Percentiles rank a stretch among this genome's conserved stretches.
phyloP scores from a whole-genome alignment of 2,113 vertebrate species.

The Tringa solitaria region DNA sequence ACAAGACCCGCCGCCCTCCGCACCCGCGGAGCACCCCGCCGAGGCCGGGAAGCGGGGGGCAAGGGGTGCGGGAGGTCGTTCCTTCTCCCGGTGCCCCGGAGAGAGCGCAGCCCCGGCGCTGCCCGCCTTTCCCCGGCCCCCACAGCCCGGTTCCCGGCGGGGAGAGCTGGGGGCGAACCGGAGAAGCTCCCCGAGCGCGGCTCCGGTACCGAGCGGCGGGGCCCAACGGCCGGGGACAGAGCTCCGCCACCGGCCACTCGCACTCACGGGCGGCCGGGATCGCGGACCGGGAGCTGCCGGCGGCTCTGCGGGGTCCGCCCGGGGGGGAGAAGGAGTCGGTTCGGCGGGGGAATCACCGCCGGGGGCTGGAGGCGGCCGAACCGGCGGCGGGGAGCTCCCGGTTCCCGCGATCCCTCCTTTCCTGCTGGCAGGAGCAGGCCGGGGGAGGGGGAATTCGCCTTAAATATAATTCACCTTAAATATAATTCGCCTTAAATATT shows the following conservation, averaged over 20 bases:
- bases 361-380: background rate
- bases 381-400: background rate
- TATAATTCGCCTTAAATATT: background rate
- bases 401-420: background rate
- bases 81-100: background rate
- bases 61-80: background rate
- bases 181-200: background rate
- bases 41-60: background rate
- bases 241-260: conserved; percentile 47
- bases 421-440: background rate
- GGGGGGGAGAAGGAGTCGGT: background rate
- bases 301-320: no score
- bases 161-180: background rate
- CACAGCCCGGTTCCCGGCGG: background rate
- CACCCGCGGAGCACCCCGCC: background rate
- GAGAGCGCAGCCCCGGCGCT: background rate
- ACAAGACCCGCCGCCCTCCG: background rate
- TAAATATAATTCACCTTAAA: background rate
- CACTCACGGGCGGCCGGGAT: background rate
- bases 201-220: conserved; percentile 57
- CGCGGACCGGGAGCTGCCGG: background rate
- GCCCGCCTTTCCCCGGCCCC: background rate
- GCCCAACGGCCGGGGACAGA: conserved; percentile 70
- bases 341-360: background rate
- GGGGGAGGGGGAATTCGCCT: background rate